Percentiles rank a stretch among this genome's conserved stretches.
Evolutionary conservation across 2,888 invertebrate genomes (phyloP).

Genomic region (Frankliniella intonsa): DNA sequence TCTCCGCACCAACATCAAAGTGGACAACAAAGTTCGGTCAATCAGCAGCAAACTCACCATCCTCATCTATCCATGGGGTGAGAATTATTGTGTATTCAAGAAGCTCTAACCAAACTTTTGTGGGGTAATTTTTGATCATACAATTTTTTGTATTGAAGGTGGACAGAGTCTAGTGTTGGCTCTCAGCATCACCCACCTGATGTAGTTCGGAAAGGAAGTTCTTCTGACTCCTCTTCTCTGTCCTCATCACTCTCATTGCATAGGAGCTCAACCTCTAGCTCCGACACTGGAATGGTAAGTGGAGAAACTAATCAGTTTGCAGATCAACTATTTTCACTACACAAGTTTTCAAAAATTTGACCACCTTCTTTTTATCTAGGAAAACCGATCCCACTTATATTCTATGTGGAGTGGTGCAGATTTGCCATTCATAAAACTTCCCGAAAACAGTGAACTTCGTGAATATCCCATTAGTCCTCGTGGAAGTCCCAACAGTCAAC

Average conservation of each 20-base stretch:
- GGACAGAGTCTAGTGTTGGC: slow-evolving; percentile 38
- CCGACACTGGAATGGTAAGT: slow-evolving; percentile 40
- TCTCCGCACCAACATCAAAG: neutral
- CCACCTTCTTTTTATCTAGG: slow-evolving; percentile 32
- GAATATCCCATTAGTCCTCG: neutral
- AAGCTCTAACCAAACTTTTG: neutral
- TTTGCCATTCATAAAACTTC: slow-evolving; percentile 49
- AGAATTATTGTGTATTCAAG: too few relatives aligned
- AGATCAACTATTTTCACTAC: slow-evolving; percentile 25
- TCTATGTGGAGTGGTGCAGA: slow-evolving; percentile 52
- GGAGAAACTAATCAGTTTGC: neutral
- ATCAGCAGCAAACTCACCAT: slow-evolving; percentile 19
- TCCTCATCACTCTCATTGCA: slow-evolving; percentile 56
- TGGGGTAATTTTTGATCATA: neutral
- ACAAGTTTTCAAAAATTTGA: too few relatives aligned
- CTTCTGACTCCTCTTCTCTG: slow-evolving; percentile 56
- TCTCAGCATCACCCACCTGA: slow-evolving; percentile 32
- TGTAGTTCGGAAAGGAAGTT: slow-evolving; percentile 56
- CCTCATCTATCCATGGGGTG: too few relatives aligned
- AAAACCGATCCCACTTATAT: slow-evolving; percentile 47
- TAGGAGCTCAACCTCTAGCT: slow-evolving; percentile 53
- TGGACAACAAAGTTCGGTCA: neutral
- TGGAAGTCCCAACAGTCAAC: neutral
- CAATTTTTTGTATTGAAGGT: slow-evolving; percentile 34
- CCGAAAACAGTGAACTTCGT: slow-evolving; percentile 46